Conservation (phyloP, 2,797 vertebrate genomes). For the Potorous gilbertii region DNA sequence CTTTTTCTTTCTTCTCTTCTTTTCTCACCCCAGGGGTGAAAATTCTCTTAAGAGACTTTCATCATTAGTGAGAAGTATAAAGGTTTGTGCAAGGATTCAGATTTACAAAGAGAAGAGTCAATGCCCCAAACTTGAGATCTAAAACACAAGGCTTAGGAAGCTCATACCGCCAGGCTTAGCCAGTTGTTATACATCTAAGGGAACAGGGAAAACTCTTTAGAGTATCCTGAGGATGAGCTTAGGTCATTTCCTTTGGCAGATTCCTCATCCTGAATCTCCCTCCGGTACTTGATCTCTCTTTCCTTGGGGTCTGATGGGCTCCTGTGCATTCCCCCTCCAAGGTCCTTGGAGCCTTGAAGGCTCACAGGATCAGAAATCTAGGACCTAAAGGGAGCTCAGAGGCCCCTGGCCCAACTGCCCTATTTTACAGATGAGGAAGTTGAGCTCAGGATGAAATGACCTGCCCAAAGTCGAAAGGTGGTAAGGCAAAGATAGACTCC, state of each 20-base stretch:
- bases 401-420: not conserved
- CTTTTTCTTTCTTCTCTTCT: slow-evolving; percentile 66
- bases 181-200: not conserved
- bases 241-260: not conserved
- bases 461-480: not conserved
- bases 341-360: not conserved
- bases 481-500: not conserved
- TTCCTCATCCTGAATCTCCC: not conserved
- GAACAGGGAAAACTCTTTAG: not conserved
- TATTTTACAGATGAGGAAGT: not conserved
- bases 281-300: slow-evolving; percentile 25
- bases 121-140: slow-evolving; percentile 45
- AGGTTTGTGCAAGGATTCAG: slow-evolving; percentile 68
- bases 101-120: slow-evolving; percentile 65
- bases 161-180: not conserved
- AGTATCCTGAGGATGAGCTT: not conserved
- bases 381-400: not conserved
- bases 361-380: not conserved
- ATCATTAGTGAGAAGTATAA: slow-evolving; percentile 66
- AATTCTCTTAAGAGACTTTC: slow-evolving; percentile 62
- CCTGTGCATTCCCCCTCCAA: not conserved
- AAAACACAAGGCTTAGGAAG: slow-evolving; percentile 31
- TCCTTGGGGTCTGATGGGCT: not conserved
- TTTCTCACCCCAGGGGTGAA: slow-evolving; percentile 65
- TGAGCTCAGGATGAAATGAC: not conserved